These are phyloP conservation scores for Eutolmus rufibarbis DNA, from an alignment of 2,888 invertebrate genomes.

Conservation along the genomic window DNA sequence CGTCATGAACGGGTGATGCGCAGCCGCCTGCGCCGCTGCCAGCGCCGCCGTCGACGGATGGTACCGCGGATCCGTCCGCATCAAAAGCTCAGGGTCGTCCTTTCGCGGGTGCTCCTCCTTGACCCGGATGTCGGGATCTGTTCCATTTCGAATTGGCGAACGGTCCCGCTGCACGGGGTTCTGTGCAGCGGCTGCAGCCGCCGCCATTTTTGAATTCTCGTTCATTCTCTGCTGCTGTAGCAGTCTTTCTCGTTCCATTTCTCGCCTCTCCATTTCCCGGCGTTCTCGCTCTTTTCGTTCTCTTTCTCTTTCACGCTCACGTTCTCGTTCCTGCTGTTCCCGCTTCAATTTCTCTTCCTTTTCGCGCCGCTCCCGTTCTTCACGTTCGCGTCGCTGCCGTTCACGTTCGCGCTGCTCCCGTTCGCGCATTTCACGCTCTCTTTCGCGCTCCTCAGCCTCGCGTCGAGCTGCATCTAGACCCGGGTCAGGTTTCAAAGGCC, in stretches of 20 bases:
- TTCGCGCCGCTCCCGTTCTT: slow-evolving; percentile 62
- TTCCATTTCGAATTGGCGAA: slow-evolving; percentile 79
- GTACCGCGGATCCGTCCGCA: slow-evolving; percentile 66
- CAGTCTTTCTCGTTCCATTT: slow-evolving; percentile 69
- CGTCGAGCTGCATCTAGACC: slow-evolving; percentile 67
- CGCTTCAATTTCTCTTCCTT: slow-evolving; percentile 66
- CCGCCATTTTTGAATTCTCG: slow-evolving; percentile 63
- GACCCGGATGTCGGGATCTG: slow-evolving; percentile 64
- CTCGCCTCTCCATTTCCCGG: slow-evolving; percentile 67
- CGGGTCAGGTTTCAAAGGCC: slow-evolving; percentile 74
- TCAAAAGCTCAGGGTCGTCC: slow-evolving; percentile 65
- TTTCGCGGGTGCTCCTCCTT: slow-evolving; percentile 71
- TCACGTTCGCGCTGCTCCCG: slow-evolving; percentile 62
- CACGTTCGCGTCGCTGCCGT: slow-evolving; percentile 61
- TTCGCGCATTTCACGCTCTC: slow-evolving; percentile 61
- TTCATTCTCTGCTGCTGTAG: slow-evolving; percentile 68
- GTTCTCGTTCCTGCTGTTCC: slow-evolving; percentile 67
- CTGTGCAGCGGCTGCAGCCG: slow-evolving; percentile 59
- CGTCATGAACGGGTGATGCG: slow-evolving; percentile 63
- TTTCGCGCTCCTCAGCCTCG: slow-evolving; percentile 66
- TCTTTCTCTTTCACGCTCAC: slow-evolving; percentile 68
- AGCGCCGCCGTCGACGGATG: slow-evolving; percentile 61
- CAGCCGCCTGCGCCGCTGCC: slow-evolving; percentile 62
- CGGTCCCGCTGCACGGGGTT: slow-evolving; percentile 65
- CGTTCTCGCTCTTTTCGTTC: slow-evolving; percentile 67